phyloP scores from a whole-genome alignment of 2,113 vertebrate genomes.

The Clupea harengus region DNA sequence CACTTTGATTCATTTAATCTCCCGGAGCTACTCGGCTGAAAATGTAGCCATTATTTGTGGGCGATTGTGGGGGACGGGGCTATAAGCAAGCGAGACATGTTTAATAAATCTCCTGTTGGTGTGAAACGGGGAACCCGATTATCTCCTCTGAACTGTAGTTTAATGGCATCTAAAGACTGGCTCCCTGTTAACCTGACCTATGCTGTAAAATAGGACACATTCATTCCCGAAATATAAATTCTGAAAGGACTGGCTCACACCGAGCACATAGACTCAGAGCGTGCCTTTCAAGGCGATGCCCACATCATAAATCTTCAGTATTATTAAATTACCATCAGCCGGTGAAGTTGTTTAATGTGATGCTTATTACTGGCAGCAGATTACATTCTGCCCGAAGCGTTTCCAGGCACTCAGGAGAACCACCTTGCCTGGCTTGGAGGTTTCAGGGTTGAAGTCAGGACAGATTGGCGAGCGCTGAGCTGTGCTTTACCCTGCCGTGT shows the following conservation, averaged over 20 bases:
- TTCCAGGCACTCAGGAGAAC: constrained; percentile 3
- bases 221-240: neutral
- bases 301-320: neutral
- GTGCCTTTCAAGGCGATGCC: neutral
- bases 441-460: neutral
- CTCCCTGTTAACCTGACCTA: neutral
- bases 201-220: constrained; percentile 11
- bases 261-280: neutral
- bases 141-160: neutral
- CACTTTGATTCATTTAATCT: neutral
- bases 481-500: neutral
- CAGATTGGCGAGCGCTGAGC: neutral
- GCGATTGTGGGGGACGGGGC: neutral
- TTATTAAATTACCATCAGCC: constrained; percentile 16
- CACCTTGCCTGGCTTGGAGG: neutral
- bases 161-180: neutral
- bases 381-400: neutral
- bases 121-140: neutral
- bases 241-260: neutral
- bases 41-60: neutral
- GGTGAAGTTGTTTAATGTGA: neutral
- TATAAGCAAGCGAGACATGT: neutral
- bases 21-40: neutral
- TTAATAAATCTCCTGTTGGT: neutral
- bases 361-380: constrained; percentile 3